Evolutionary conservation across 2,113 vertebrate genomes (phyloP), one percentile per base, ranked within the genome.

Genomic region (Prochilodus magdalenae): DNA sequence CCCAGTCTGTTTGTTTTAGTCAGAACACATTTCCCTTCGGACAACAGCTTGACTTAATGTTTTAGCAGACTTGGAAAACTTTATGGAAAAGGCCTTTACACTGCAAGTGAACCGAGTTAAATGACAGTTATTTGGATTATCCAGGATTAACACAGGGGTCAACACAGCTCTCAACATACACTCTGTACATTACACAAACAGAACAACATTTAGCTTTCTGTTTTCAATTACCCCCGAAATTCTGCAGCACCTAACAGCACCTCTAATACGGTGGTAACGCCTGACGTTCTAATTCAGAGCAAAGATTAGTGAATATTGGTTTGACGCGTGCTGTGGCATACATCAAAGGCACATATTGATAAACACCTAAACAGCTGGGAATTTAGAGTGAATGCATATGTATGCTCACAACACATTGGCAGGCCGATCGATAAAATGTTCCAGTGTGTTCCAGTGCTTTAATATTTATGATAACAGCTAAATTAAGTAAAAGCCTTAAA

Each of bases 401-500:
- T 84, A 79, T 84, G 85, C 82, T 86, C 82, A 84, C 85, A 82
- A 77, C 82, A 84, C 79, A 81, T 74, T 72, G 69, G 59, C 84
- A 80, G 53, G 62, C 26, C 71, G 79, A 79, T 86, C 85, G 85
- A 86, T 86, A 86, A 78, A 90, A 87, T 77, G 84, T 79, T 72
- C 80, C 80, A 24, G 83, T 84, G 87, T 78, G 82, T 80, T 76
- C 89, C 89, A 62, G 81, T 60, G 80, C 80, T 87, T 83, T 91
- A 87, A 91, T 90, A 93, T 92, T 91, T 93, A 93, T 87, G 86
- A 91, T 91, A 91, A 92, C 88, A 88, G 89, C 91, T 92, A 93
- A 94, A 94, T 92, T 90, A 93, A 93, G 91, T 93, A 93, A 93
- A 94, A 93, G 92, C 90, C 89, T 93, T 93, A 90, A 93, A 94